Conservation (phyloP, 1,140 invertebrate genomes). For the Drosophila truncata region DNA sequence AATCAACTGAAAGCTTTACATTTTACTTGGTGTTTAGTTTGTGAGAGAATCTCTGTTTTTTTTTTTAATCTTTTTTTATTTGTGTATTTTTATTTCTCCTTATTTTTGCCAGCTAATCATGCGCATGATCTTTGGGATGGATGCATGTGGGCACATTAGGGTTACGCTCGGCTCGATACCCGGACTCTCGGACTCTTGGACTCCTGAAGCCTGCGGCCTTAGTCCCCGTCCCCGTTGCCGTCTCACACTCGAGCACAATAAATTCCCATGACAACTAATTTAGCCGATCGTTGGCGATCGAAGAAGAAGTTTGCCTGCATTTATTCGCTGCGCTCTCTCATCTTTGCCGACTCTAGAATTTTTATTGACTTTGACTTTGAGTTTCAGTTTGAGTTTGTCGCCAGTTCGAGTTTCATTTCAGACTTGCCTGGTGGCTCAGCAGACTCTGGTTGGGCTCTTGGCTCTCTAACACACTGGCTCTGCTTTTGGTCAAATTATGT, state of each 20-base stretch:
- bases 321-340: conserved; percentile 40
- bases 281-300: conserved; percentile 61
- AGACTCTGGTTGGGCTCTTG: background rate
- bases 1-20: conserved; percentile 21
- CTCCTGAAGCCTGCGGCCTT: conserved; percentile 15
- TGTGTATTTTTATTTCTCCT: background rate
- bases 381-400: conserved; percentile 29
- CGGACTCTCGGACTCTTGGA: background rate
- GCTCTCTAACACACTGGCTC: background rate
- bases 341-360: conserved; percentile 63
- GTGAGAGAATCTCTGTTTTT: background rate
- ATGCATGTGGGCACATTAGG: conserved; percentile 58
- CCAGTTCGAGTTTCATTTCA: conserved; percentile 30
- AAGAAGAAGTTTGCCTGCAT: conserved; percentile 55
- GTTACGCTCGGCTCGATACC: conserved; percentile 16
- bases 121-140: conserved; percentile 66
- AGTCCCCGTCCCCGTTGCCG: background rate
- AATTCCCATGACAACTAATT: conserved; percentile 84
- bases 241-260: conserved; percentile 72
- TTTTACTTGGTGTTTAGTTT: conserved; percentile 2
- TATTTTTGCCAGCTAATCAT: conserved; percentile 62
- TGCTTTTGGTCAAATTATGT: conserved; percentile 75
- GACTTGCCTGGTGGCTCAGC: conserved; percentile 4
- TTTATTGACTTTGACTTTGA: conserved; percentile 76
- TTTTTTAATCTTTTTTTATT: background rate